Conservation (phyloP, 2,797 vertebrate species). For the Sebastes itinus region DNA sequence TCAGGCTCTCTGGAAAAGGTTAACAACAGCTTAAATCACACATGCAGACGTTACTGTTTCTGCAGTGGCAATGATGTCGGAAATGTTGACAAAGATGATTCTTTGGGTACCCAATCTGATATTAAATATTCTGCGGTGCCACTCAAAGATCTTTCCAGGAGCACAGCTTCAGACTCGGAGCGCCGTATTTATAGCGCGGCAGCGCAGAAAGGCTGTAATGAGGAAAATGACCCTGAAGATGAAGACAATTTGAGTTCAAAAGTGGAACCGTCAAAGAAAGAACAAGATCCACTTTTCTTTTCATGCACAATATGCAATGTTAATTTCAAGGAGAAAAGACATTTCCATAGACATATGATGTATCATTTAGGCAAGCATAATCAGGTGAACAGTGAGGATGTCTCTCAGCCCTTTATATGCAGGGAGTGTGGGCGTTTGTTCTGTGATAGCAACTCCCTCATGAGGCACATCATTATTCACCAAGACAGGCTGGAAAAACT, state of each 20-base stretch:
- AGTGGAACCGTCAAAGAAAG: slow-evolving; percentile 86
- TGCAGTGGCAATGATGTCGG: slow-evolving; percentile 76
- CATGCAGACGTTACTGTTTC: slow-evolving; percentile 80
- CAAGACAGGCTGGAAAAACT: slow-evolving; percentile 89
- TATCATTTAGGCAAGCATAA: slow-evolving; percentile 96
- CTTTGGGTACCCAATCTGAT: slow-evolving; percentile 73
- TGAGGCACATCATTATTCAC: slow-evolving; percentile 96
- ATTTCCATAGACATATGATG: slow-evolving; percentile 98
- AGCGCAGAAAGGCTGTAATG: slow-evolving; percentile 81
- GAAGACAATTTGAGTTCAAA: slow-evolving; percentile 83
- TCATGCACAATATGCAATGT: slow-evolving; percentile 93
- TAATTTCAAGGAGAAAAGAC: slow-evolving; percentile 93
- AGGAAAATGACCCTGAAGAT: slow-evolving; percentile 86
- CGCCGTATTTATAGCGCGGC: slow-evolving; percentile 83
- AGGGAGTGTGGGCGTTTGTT: slow-evolving; percentile 94
- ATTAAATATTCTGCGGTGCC: slow-evolving; percentile 85
- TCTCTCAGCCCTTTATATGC: slow-evolving; percentile 91
- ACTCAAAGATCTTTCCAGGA: slow-evolving; percentile 75
- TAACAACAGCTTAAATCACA: slow-evolving; percentile 83
- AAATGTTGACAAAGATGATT: slow-evolving; percentile 67
- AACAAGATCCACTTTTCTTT: slow-evolving; percentile 89
- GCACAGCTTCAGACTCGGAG: slow-evolving; percentile 83
- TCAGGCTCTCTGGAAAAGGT: slow-evolving; percentile 85
- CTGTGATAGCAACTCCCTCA: slow-evolving; percentile 91
- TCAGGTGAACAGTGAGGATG: slow-evolving; percentile 90